Conservation (phyloP, 2,113 vertebrate species). For the Chamaetylas fuelleborni region DNA sequence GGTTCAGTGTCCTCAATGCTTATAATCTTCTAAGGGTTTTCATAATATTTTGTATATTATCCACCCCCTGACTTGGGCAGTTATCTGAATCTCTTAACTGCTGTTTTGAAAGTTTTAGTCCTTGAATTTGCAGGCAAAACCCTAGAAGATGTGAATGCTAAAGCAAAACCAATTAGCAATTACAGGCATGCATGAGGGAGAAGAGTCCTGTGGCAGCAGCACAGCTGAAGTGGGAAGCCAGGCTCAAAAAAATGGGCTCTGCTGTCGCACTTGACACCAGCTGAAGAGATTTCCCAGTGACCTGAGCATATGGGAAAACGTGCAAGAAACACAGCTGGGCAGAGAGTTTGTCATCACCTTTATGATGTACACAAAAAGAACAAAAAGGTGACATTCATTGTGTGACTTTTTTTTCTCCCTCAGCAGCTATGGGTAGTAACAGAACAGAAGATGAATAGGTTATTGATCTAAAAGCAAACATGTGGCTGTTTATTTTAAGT, state of each 20-base stretch:
- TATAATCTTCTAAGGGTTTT: not conserved
- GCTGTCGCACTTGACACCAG: not conserved
- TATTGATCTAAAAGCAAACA: slow-evolving; percentile 33
- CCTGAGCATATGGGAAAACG: not conserved
- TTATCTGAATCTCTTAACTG: not conserved
- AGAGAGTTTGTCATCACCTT: not conserved
- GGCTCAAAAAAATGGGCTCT: not conserved
- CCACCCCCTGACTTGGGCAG: not conserved
- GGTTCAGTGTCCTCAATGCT: not conserved
- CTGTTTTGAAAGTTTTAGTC: not conserved
- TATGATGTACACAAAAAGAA: not conserved
- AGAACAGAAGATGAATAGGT: not conserved
- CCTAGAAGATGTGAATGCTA: not conserved
- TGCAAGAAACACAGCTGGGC: not conserved
- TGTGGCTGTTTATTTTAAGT: slow-evolving; percentile 19
- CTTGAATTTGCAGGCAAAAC: not conserved
- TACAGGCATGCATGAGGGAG: rapidly evolving
- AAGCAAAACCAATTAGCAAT: not conserved
- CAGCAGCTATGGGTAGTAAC: not conserved
- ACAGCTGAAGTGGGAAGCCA: not conserved
- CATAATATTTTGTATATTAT: not conserved
- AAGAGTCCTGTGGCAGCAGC: rapidly evolving
- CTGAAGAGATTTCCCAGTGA: not conserved
- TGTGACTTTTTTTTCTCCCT: not conserved
- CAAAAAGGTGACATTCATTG: not conserved